Percentiles rank a stretch among this genome's conserved stretches.
Conservation (phyloP, 2,888 invertebrate species). For the Capitulum mitella region DNA sequence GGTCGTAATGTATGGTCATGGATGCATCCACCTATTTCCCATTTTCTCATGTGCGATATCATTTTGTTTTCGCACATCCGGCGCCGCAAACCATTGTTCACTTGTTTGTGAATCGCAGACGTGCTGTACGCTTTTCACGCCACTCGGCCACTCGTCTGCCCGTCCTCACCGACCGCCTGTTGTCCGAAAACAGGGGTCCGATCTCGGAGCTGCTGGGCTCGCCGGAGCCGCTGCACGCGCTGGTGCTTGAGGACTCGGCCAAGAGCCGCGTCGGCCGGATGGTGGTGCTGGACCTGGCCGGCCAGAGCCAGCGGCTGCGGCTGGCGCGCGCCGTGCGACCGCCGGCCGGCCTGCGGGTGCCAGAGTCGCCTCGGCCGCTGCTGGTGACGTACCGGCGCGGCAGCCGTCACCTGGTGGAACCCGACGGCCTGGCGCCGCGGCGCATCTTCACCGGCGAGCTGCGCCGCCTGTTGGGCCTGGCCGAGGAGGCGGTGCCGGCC, state of each 20-base stretch:
- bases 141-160: too few species aligned
- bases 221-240: slow-evolving; percentile 11
- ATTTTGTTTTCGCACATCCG: too few species aligned
- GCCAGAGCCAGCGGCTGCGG: neutral
- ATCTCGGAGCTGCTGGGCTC: neutral
- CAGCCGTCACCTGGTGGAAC: neutral
- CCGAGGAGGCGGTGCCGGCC: slow-evolving; percentile 32
- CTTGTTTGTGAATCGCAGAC: neutral
- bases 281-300: neutral
- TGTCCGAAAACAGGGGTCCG: neutral
- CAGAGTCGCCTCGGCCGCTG: neutral
- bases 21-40: too few species aligned
- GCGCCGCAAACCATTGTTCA: too few species aligned
- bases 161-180: too few species aligned
- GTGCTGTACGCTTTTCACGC: neutral
- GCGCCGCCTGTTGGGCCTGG: neutral
- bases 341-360: neutral
- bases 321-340: neutral
- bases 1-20: neutral
- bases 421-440: slow-evolving; percentile 13
- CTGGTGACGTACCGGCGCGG: slow-evolving; percentile 6
- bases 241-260: neutral
- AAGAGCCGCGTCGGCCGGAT: neutral
- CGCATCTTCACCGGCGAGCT: neutral
- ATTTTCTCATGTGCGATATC: too few species aligned